Percentiles rank a stretch among this genome's conserved stretches.
phyloP scores from a whole-genome alignment of 2,113 vertebrate genomes.

The Numenius arquata region DNA sequence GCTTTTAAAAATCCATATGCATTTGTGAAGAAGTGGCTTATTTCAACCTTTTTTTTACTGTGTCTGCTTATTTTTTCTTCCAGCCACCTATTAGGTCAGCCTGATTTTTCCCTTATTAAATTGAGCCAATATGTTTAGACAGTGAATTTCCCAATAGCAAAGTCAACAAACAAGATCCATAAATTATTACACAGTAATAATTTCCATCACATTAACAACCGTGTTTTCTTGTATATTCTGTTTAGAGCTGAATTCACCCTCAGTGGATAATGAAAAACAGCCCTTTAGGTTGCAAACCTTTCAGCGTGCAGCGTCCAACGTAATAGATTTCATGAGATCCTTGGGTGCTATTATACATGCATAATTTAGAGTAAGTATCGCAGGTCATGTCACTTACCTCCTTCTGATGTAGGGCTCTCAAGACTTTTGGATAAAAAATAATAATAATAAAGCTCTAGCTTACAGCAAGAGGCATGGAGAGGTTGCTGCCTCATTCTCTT shows the following conservation, averaged over 20 bases:
- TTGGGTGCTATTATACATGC: background rate
- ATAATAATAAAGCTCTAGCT: background rate
- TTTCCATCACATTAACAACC: constrained; percentile 1
- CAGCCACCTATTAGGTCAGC: background rate
- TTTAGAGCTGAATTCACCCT: constrained; percentile 6
- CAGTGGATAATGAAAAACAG: background rate
- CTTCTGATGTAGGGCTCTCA: background rate
- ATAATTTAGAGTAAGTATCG: background rate
- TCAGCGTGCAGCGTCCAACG: background rate
- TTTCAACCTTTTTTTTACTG: background rate
- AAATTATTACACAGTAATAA: constrained; percentile 18
- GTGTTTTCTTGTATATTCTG: background rate
- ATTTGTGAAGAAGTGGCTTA: background rate
- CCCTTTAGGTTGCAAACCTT: background rate
- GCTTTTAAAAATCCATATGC: background rate
- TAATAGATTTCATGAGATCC: background rate
- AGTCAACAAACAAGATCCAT: constrained; percentile 14
- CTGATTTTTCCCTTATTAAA: constrained; percentile 21
- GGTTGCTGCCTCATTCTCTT: background rate
- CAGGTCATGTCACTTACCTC: background rate
- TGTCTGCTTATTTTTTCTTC: background rate
- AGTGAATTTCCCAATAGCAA: constrained; percentile 6
- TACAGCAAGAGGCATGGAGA: background rate
- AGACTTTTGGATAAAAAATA: background rate
- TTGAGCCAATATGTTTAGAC: background rate